These are phyloP conservation scores for Anthoscopus minutus DNA, from an alignment of 2,113 vertebrate species.

Conservation along the genomic window DNA sequence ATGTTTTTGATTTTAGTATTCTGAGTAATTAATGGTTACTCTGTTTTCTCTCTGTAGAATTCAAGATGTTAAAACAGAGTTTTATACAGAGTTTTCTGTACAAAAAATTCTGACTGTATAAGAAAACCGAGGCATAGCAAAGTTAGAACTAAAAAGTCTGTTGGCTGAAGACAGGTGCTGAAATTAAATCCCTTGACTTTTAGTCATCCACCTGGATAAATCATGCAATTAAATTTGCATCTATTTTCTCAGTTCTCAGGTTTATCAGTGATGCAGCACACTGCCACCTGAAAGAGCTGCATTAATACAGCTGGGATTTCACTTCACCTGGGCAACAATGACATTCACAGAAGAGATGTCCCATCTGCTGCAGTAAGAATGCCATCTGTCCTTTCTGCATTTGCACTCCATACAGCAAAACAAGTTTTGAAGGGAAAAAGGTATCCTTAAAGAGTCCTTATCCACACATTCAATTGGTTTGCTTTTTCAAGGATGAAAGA, in stretches of 20 bases:
- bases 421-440: not conserved
- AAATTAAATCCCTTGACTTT: conserved; percentile 14
- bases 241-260: conserved; percentile 11
- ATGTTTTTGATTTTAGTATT: not conserved
- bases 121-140: not conserved
- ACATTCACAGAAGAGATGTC: conserved; percentile 50
- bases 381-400: conserved; percentile 26
- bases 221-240: conserved; percentile 37
- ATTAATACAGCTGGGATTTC: conserved; percentile 33
- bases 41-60: not conserved
- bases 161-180: not conserved
- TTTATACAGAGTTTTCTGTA: not conserved
- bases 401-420: not conserved
- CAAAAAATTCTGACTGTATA: not conserved
- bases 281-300: conserved; percentile 22
- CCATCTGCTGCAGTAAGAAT: conserved; percentile 45
- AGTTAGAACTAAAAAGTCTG: not conserved
- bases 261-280: conserved; percentile 16
- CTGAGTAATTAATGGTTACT: not conserved
- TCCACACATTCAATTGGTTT: not conserved
- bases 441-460: not conserved
- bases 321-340: conserved; percentile 42
- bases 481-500: not conserved
- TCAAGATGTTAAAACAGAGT: not conserved
- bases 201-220: not conserved